phyloP scores from a whole-genome alignment of 37 sponge, comb jelly and placozoan species.

The Dysidea cf. avara region DNA sequence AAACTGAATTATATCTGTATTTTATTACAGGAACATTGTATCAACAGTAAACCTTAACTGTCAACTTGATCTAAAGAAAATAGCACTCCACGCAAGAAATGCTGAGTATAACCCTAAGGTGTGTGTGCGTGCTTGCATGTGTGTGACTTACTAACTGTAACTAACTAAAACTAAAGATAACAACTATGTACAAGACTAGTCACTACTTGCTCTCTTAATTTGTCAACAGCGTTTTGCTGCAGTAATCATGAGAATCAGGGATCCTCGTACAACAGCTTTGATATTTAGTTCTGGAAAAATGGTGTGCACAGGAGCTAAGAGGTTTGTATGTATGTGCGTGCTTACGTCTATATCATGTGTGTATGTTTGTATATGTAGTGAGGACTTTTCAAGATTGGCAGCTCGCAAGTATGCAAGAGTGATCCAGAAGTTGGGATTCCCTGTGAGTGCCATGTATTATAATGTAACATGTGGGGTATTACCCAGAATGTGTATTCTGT shows the following conservation, averaged over 20 bases:
- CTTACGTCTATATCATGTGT: neutral
- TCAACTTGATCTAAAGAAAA: conserved; percentile 91
- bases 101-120: conserved; percentile 99
- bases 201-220: neutral
- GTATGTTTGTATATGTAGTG: conserved; percentile 54
- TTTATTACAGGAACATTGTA: conserved; percentile 92
- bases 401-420: conserved; percentile 98
- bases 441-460: conserved; percentile 35
- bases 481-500: neutral
- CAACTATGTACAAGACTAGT: conserved; percentile 1
- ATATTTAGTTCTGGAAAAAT: conserved; percentile 99
- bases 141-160: neutral
- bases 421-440: conserved; percentile 98
- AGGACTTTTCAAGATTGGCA: conserved; percentile 91
- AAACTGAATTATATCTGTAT: neutral
- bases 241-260: conserved; percentile 98
- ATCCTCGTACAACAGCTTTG: conserved; percentile 97
- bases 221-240: conserved; percentile 94
- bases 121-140: neutral
- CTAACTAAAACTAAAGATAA: neutral
- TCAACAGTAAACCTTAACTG: conserved; percentile 97
- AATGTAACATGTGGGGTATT: neutral
- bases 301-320: conserved; percentile 99
- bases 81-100: conserved; percentile 96
- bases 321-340: conserved; percentile 22